phyloP scores from a whole-genome alignment of 1,140 invertebrate genomes.

The Oscheius sp. region DNA sequence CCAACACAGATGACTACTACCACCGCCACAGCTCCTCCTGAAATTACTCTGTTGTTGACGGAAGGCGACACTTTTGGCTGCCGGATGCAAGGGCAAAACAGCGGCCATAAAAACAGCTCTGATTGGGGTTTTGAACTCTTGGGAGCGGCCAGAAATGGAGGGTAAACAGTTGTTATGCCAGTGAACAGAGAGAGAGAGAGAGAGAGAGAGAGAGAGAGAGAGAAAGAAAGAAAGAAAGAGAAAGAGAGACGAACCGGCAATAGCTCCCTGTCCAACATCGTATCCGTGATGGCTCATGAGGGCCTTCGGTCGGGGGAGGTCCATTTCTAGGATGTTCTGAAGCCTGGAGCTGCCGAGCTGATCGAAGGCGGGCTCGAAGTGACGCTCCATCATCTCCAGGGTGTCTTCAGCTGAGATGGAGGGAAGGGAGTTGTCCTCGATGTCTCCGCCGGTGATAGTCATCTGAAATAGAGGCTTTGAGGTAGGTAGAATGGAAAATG shows the following conservation, averaged over 20 bases:
- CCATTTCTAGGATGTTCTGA: constrained; percentile 61
- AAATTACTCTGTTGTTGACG: background rate
- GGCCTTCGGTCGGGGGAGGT: constrained; percentile 59
- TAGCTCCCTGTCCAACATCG: constrained; percentile 58
- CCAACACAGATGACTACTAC: constrained; percentile 60
- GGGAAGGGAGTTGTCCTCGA: background rate
- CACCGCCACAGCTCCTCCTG: constrained; percentile 56
- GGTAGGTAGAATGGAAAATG: background rate
- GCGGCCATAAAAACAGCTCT: too few species aligned
- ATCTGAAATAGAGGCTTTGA: constrained; percentile 23
- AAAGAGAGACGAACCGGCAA: constrained; percentile 51
- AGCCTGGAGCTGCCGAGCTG: constrained; percentile 55
- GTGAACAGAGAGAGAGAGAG: too few species aligned
- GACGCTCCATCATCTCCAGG: constrained; percentile 48
- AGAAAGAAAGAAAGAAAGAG: too few species aligned
- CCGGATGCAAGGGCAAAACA: too few species aligned
- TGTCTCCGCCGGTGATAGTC: constrained; percentile 24
- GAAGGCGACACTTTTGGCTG: too few species aligned
- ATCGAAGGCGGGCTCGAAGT: constrained; percentile 56
- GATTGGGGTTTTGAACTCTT: too few species aligned
- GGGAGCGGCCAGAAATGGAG: background rate
- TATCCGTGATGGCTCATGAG: constrained; percentile 57
- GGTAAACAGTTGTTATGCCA: background rate
- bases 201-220: too few species aligned
- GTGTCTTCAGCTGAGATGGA: constrained; percentile 27